These are phyloP conservation scores for Nemotelus pantherinus DNA, from an alignment of 2,888 invertebrate genomes.

Conservation along the genomic window DNA sequence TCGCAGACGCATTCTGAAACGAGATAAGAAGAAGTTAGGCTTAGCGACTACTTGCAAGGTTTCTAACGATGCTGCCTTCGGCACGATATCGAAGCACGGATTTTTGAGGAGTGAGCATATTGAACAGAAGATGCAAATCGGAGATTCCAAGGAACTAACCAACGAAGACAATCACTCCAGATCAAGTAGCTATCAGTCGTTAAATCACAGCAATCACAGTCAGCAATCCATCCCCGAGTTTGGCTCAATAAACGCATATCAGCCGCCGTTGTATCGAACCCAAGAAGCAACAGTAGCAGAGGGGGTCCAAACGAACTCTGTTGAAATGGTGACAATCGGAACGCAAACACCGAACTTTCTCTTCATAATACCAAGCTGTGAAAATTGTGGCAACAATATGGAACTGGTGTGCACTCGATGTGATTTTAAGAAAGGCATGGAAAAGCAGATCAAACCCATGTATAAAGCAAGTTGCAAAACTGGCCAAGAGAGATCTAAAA, in stretches of 20 bases:
- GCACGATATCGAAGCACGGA: not conserved
- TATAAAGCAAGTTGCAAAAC: not conserved
- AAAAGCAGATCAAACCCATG: not conserved
- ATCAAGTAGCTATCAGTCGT: constrained; percentile 40
- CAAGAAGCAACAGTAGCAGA: constrained; percentile 52
- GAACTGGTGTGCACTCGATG: constrained; percentile 62
- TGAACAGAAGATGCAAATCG: constrained; percentile 1
- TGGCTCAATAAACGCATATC: constrained; percentile 55
- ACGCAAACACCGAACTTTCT: constrained; percentile 60
- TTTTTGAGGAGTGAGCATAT: not conserved
- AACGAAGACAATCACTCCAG: constrained; percentile 23
- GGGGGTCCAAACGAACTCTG: constrained; percentile 54
- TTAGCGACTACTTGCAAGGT: constrained; percentile 30
- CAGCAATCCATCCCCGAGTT: constrained; percentile 46
- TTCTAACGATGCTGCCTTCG: not conserved
- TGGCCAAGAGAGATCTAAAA: no score
- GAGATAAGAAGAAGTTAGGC: constrained; percentile 59
- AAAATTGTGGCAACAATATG: constrained; percentile 62
- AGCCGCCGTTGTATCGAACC: constrained; percentile 54
- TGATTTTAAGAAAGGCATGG: constrained; percentile 46
- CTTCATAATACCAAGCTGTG: constrained; percentile 52
- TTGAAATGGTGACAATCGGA: constrained; percentile 64
- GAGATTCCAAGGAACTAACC: not conserved
- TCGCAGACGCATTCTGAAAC: constrained; percentile 63
- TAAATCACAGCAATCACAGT: constrained; percentile 13